These are phyloP conservation scores for Archocentrus centrarchus DNA, from an alignment of 2,113 vertebrate species.

Conservation along the genomic window DNA sequence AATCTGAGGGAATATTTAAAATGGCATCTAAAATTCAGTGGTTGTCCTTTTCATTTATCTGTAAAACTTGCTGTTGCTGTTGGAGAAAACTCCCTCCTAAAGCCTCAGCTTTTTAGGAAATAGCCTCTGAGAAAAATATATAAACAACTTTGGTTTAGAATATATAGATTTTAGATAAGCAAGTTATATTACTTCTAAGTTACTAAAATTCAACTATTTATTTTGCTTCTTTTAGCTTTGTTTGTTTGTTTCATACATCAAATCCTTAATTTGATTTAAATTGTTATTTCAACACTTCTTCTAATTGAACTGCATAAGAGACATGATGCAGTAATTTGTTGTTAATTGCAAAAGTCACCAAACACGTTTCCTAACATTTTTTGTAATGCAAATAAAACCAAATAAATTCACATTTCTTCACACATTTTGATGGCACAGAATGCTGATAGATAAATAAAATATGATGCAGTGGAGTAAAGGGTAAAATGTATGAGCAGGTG, in stretches of 20 bases:
- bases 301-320: background rate
- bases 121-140: background rate
- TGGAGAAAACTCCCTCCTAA: background rate
- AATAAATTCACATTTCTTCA: background rate
- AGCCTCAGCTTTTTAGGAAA: background rate
- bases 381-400: background rate
- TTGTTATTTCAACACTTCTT: background rate
- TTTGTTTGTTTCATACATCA: background rate
- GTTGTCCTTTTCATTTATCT: background rate
- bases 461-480: slow-evolving; percentile 2
- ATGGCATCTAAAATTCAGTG: slow-evolving; percentile 10
- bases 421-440: background rate
- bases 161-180: background rate
- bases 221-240: background rate
- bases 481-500: background rate
- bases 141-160: background rate
- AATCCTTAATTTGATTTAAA: background rate
- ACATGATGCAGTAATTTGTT: background rate
- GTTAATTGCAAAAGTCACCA: background rate
- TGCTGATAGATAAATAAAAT: background rate
- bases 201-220: too few species aligned
- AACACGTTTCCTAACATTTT: background rate
- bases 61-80: background rate
- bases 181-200: too few species aligned
- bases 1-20: slow-evolving; percentile 8